Evolutionary conservation across 2,888 invertebrate species (phyloP), one percentile per base, ranked within the genome.

Genomic region (Chaetogeoica ovagalla): DNA sequence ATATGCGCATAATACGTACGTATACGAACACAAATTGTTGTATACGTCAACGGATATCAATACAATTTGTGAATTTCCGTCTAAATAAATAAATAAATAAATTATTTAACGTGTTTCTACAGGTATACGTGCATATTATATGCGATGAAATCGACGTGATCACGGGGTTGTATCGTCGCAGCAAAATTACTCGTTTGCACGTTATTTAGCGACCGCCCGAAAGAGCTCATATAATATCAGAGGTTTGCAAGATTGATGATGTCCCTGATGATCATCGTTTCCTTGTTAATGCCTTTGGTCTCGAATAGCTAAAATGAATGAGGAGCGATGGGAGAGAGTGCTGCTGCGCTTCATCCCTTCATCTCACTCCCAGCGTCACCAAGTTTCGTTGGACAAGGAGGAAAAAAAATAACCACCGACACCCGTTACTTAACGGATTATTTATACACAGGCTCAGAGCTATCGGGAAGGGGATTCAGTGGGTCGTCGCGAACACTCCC

Each of bases 211-310:
- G 70, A 66, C 57, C 57, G 23, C 23, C 55, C 65, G 52, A 69
- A 19, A 63, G 62, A 62, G 37, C 70, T 63, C 70, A 79, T 71
- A 79, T 71, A 79, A 79, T 79, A 79, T 79, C 70, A 70, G 77
- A 63, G 70, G 69, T 63, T 70, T 70, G 70, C 52, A 79, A 79
- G 77, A 79, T 79, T 79, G 77, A 79, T 79, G 77, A 79, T 79
- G 77, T 79, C 77, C 70, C 77, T 63, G 77, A 79, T 70, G 70
- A 79, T 79, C 70, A 79, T 79, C 77, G 77, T 79, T 79, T 79
- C 63, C 77, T 79, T 70, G 70, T 79, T 79, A 79, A 79, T 79
- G 62, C 62, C 37, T 70, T 57, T 79, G 77, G 62, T 55, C 70
- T 70, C 55, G 63, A 55, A 55, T 70, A 55, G 23, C 62, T 70